These are phyloP conservation scores for Malacoctenus gilli DNA, from an alignment of 2,797 vertebrate species.

Conservation along the genomic window DNA sequence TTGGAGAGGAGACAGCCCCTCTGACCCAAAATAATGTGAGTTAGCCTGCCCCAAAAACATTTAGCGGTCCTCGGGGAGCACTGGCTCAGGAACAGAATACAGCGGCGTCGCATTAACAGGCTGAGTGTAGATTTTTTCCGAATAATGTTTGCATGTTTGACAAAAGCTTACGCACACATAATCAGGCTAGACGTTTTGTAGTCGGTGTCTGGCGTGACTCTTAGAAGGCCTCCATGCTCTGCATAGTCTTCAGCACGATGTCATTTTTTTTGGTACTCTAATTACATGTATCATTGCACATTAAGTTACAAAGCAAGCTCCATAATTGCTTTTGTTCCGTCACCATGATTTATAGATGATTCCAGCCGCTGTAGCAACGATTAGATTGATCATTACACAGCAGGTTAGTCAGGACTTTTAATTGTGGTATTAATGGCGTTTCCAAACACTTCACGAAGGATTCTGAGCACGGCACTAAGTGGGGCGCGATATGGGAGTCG, in stretches of 20 bases:
- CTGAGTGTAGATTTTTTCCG: constrained; percentile 21
- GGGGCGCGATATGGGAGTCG: constrained; percentile 37
- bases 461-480: constrained; percentile 32
- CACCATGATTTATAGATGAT: constrained; percentile 25
- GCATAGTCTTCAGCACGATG: constrained; percentile 5
- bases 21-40: constrained; percentile 68
- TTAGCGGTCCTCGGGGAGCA: constrained; percentile 50
- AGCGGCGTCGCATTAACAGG: constrained; percentile 47
- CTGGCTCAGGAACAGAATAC: constrained; percentile 49
- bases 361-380: constrained; percentile 2
- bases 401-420: constrained; percentile 20
- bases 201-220: constrained; percentile 25
- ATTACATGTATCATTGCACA: constrained; percentile 41
- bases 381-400: constrained; percentile 20
- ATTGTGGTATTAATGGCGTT: constrained; percentile 14
- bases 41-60: constrained; percentile 63
- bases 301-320: constrained; percentile 9
- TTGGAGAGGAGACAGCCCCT: constrained; percentile 51
- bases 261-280: constrained; percentile 23
- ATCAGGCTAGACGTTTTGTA: constrained; percentile 36
- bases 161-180: constrained; percentile 36
- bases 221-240: constrained; percentile 16
- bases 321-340: constrained; percentile 31
- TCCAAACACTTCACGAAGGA: constrained; percentile 23
- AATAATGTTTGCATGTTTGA: constrained; percentile 46